Base-by-base conservation (phyloP, 2,888 invertebrate genomes). In the Penaeus monodon region DNA sequence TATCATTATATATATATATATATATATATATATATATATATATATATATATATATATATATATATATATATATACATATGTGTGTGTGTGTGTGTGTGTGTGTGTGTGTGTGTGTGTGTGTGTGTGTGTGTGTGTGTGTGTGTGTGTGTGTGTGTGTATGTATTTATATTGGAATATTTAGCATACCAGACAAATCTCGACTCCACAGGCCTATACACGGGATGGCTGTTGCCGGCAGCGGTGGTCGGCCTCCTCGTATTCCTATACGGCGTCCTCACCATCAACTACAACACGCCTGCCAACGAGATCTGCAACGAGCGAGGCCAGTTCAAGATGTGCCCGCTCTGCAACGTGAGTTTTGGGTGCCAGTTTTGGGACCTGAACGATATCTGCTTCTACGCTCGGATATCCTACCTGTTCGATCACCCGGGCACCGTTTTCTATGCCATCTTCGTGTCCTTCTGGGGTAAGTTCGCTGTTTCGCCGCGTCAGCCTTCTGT, bases 381-480 rank as follows among this genome's bases (percentile, higher is more conserved):
- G 33, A 92, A 93, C 38, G 93, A 94, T 86, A 93, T 93, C n/a
- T 94, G 94, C 91, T 91, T 93, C 44, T 93, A 93, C 90, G 92
- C 93, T 38, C 92, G 92, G 88, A 91, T 94, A 8, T 92, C 93
- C 22, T 94, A 94, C 91, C 92, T 94, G 66, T 94, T 94, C 91
- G 94, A 94, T 91, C 94, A 94, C 89, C 93, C 94, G 6, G 93
- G 93, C n/a, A 94, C 94, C 3, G 93, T 94, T 49, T 93, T 94
- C 91, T 94, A 93, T 90, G 93, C 94, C 8, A 92, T 94, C 66
- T 94, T 94, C 27, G 88, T 90, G 57, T 89, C 89, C 2, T 90
- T 90, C 44, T 89, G 90, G 90, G 90, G 90, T 90, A 78, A 81
- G 84, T 81, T 2, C 44, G 29, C 92, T 66, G 24, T 80, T 17